A percentile compares a stretch with the other conserved stretches of the same genome.
These are phyloP conservation scores for Chromobotia macracanthus DNA, from an alignment of 2,797 vertebrate genomes.

Conservation along the genomic window DNA sequence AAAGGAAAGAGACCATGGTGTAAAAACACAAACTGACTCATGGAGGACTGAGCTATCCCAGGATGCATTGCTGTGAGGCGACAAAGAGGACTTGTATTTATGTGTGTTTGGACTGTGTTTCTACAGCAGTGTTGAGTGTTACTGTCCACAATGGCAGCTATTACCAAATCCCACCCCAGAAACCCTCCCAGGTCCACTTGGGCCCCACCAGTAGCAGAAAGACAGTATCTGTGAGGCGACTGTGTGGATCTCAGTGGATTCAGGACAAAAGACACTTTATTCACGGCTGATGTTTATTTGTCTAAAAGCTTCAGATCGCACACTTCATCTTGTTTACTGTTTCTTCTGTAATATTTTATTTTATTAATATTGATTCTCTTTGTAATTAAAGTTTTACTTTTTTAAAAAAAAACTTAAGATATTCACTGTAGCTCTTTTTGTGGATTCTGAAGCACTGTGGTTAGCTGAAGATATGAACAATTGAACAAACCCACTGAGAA, in stretches of 20 bases:
- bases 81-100: conserved; percentile 72
- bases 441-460: conserved; percentile 75
- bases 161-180: conserved; percentile 62
- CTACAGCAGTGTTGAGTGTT: conserved; percentile 79
- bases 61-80: background rate
- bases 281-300: conserved; percentile 39
- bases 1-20: conserved; percentile 91
- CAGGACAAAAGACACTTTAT: conserved; percentile 42
- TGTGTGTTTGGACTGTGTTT: conserved; percentile 69
- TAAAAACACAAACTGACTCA: conserved; percentile 61
- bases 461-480: conserved; percentile 59
- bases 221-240: conserved; percentile 62
- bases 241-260: conserved; percentile 58
- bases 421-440: conserved; percentile 73
- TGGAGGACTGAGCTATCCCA: conserved; percentile 54
- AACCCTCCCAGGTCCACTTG: conserved; percentile 37
- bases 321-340: conserved; percentile 74
- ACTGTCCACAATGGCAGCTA: conserved; percentile 93
- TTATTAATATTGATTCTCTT: conserved; percentile 53
- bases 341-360: conserved; percentile 70
- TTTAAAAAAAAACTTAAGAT: conserved; percentile 68
- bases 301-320: conserved; percentile 59
- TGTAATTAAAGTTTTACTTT: conserved; percentile 73
- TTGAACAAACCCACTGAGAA: conserved; percentile 44
- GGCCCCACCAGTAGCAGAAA: conserved; percentile 57